These are phyloP conservation scores for Sinotaia quadrata DNA, from an alignment of 2,888 invertebrate genomes.

Conservation along the genomic window DNA sequence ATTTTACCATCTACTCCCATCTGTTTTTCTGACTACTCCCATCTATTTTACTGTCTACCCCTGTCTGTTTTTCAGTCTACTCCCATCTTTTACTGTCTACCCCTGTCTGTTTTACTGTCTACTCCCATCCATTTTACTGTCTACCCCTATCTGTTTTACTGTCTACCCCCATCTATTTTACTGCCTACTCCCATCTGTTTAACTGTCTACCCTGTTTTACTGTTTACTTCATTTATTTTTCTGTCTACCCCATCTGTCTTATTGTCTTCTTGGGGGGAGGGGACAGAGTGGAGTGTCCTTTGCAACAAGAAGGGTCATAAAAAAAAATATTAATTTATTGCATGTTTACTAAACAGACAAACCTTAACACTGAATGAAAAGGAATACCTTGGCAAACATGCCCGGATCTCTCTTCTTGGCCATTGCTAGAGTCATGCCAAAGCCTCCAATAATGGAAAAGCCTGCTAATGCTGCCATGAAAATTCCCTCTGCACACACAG, in stretches of 20 bases:
- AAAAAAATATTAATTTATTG: no score
- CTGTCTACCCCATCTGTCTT: not conserved
- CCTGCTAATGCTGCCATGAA: conserved; percentile 84
- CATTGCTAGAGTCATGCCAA: conserved; percentile 83
- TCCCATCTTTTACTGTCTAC: not conserved
- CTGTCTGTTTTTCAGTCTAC: not conserved
- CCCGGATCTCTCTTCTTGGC: conserved; percentile 86
- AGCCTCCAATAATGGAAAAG: conserved; percentile 85
- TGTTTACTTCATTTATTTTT: not conserved
- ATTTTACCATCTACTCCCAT: not conserved
- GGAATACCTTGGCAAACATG: conserved; percentile 81
- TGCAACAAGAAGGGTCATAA: no score
- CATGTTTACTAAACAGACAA: no score
- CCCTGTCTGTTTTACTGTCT: not conserved
- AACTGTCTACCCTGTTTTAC: not conserved
- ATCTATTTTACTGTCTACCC: not conserved
- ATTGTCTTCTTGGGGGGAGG: no score
- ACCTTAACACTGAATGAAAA: no score
- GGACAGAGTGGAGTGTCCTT: no score
- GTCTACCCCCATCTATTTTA: not conserved
- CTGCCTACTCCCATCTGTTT: no score
- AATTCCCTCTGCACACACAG: conserved; percentile 71
- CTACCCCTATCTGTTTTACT: conserved; percentile 4
- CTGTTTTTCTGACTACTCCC: not conserved
- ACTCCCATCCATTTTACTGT: not conserved